Evolutionary conservation across 2,113 vertebrate genomes (phyloP), one percentile per base, ranked within the genome.

Genomic region (Strix aluco): DNA sequence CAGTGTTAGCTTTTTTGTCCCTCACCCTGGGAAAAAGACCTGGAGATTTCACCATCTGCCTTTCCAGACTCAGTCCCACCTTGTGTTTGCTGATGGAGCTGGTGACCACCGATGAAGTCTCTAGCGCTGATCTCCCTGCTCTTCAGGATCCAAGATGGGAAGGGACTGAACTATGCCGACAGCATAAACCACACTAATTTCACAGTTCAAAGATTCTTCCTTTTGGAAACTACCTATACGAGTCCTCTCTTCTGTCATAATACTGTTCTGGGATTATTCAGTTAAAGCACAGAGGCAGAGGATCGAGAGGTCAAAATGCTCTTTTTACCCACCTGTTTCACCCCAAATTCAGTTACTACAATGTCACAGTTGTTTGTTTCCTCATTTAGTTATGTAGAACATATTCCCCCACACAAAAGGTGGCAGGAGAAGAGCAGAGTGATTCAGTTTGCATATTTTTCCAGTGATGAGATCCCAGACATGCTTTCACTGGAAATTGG

Each of bases 361-460:
- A 51, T 2, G 20, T 72, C 62, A 49, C 57, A 57, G 44, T 57
- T 83, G 79, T 80, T 71, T 72, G 61, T 92, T 82, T 93, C 54
- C 86, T 75, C 54, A 4, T 69, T 61, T 47, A 65, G 72, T 55
- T 75, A 67, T 13, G 1, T 12, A 75, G 73, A 96, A 87, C 49
- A 22, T 80, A 90, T 62, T 93, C 66, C 69, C 92, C 46, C 71
- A 62, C 63, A 70, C 92, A 69, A 90, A 91, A 92, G 86, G 93
- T 88, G 93, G 79, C 89, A 94, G 69, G 88, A 91, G 94, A 88
- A 74, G 30, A 88, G 81, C 59, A 73, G 29, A 65, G 78, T 91
- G 95, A 97, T 95, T 96, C 95, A 96, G 74, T 80, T 82, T 58
- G 79, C 94, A 94, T 96, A 82, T 27, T 97, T 97, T 94, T 81